These are phyloP conservation scores for Aegypius monachus DNA, from an alignment of 2,113 vertebrate species.

Conservation along the genomic window DNA sequence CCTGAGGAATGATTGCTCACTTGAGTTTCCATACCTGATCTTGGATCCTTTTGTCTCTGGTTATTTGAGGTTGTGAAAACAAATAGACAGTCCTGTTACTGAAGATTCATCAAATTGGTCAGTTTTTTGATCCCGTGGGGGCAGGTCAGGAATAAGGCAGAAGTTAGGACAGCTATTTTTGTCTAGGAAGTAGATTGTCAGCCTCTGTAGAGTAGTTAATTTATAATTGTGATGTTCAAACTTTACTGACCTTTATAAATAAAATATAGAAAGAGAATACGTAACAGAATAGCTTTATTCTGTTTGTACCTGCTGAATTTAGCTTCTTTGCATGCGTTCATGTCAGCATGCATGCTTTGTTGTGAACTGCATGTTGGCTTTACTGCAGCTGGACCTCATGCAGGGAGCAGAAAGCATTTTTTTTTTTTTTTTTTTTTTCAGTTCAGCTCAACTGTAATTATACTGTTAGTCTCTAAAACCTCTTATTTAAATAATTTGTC, in stretches of 20 bases:
- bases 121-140: background rate
- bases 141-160: background rate
- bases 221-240: background rate
- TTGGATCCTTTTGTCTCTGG: background rate
- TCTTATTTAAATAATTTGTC: constrained; percentile 65
- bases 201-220: background rate
- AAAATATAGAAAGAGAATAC: background rate
- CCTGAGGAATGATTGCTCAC: background rate
- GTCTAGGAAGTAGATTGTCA: background rate
- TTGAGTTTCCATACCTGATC: background rate
- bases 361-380: constrained; percentile 20
- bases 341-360: background rate
- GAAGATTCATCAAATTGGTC: background rate
- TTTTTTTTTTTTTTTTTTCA: background rate
- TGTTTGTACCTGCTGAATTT: background rate
- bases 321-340: background rate
- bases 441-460: constrained; percentile 63
- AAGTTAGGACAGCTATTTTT: background rate
- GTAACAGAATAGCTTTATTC: background rate
- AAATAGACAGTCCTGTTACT: background rate
- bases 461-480: constrained; percentile 42
- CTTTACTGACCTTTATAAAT: constrained; percentile 19
- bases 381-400: constrained; percentile 34
- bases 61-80: background rate
- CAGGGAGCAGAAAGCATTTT: constrained; percentile 42